Percentiles rank a stretch among this genome's conserved stretches.
Evolutionary conservation across 1,140 invertebrate genomes (phyloP).

Genomic region (Melipona quadrifasciata): DNA sequence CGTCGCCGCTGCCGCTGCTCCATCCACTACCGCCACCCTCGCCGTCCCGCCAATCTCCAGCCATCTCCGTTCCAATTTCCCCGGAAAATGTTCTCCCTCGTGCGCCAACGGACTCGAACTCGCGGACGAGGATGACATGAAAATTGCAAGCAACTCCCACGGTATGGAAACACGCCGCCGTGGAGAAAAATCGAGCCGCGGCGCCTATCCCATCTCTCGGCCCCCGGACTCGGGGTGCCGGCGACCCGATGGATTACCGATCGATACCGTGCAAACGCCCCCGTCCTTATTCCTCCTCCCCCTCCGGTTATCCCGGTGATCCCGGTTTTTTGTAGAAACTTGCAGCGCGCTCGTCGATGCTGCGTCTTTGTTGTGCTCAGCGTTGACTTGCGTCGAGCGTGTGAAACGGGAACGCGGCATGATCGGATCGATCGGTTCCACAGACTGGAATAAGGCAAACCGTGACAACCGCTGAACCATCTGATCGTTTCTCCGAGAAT

Average conservation of each 20-base stretch:
- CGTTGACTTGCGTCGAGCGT: too few relatives aligned
- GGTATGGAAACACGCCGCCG: conserved; percentile 20
- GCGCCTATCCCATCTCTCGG: not conserved
- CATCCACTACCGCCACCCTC: not conserved
- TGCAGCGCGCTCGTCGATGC: too few relatives aligned
- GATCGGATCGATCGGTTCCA: too few relatives aligned
- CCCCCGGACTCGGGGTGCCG: not conserved
- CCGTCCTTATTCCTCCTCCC: not conserved
- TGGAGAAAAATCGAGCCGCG: conserved; percentile 39
- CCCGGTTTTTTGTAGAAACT: not conserved
- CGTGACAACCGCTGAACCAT: too few relatives aligned
- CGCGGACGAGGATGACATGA: conserved; percentile 56
- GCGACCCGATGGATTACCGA: conserved; percentile 38
- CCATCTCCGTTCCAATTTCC: conserved; percentile 68
- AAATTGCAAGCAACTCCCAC: conserved; percentile 56
- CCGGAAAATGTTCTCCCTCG: conserved; percentile 66
- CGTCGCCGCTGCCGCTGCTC: conserved; percentile 11
- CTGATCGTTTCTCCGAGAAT: too few relatives aligned
- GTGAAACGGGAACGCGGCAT: too few relatives aligned
- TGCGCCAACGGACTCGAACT: conserved; percentile 47
- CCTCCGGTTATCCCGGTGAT: too few relatives aligned
- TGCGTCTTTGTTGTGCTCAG: too few relatives aligned
- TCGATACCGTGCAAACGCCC: conserved; percentile 34
- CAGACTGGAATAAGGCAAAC: too few relatives aligned
- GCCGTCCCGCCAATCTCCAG: conserved; percentile 41